Conservation (phyloP, 2,888 invertebrate species). For the Drosophila imparisetae region DNA sequence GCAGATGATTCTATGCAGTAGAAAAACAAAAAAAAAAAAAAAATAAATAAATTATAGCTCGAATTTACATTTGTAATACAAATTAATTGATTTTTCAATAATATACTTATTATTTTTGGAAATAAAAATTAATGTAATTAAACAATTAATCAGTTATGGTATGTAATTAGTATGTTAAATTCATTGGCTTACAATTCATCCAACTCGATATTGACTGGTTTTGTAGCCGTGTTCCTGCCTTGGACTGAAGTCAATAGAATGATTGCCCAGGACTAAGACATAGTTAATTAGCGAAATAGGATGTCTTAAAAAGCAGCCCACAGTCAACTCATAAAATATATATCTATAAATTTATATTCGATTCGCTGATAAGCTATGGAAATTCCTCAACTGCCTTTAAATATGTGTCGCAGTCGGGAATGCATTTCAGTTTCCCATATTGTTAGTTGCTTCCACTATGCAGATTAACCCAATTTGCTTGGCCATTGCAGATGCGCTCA, state of each 20-base stretch:
- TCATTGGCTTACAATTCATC: slow-evolving; percentile 24
- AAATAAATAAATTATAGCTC: background rate
- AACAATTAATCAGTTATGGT: background rate
- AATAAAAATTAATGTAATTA: slow-evolving; percentile 16
- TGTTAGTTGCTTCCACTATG: accelerated
- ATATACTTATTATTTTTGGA: background rate
- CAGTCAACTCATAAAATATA: slow-evolving; percentile 16
- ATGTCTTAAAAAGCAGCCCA: slow-evolving; percentile 11
- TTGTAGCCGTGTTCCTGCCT: slow-evolving; percentile 16
- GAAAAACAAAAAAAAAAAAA: background rate
- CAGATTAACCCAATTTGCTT: slow-evolving; percentile 64
- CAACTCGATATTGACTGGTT: slow-evolving; percentile 16
- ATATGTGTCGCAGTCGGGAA: slow-evolving; percentile 70
- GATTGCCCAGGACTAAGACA: slow-evolving; percentile 34
- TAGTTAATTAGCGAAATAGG: background rate
- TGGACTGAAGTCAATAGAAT: slow-evolving; percentile 14
- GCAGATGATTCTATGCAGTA: slow-evolving; percentile 24
- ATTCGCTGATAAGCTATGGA: slow-evolving; percentile 76
- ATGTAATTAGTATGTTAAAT: too few relatives aligned
- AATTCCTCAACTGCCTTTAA: slow-evolving; percentile 27
- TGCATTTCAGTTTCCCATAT: slow-evolving; percentile 51
- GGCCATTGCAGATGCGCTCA: slow-evolving; percentile 39
- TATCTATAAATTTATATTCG: background rate
- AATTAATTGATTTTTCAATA: background rate
- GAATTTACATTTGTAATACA: background rate